phyloP scores from a whole-genome alignment of 2,888 invertebrate species.

The Protodeltote pygarga region DNA sequence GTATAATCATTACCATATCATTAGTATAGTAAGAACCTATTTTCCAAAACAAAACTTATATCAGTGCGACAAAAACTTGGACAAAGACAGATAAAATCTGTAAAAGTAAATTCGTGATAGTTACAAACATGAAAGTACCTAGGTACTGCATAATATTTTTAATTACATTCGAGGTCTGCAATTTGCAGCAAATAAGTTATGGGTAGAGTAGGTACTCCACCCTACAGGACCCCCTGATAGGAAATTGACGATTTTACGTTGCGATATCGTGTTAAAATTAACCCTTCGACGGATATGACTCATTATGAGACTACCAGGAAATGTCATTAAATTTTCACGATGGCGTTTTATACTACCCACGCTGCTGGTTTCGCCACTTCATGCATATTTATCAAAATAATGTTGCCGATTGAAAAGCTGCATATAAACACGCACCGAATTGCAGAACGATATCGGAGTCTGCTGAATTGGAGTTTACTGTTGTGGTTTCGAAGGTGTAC shows the following conservation, averaged over 20 bases:
- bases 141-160: too few species aligned
- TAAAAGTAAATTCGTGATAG: too few species aligned
- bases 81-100: not conserved
- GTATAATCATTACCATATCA: too few species aligned
- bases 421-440: constrained; percentile 84
- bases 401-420: constrained; percentile 85
- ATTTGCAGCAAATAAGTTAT: constrained; percentile 49
- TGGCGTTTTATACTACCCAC: constrained; percentile 82
- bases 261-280: constrained; percentile 80
- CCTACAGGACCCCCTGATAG: constrained; percentile 62
- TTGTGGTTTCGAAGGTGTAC: constrained; percentile 78
- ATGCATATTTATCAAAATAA: constrained; percentile 87
- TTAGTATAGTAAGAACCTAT: too few species aligned
- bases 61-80: constrained; percentile 8
- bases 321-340: constrained; percentile 86
- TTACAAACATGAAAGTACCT: too few species aligned
- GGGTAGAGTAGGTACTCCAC: constrained; percentile 43
- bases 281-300: constrained; percentile 85
- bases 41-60: too few species aligned
- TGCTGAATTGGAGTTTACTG: constrained; percentile 74
- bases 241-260: constrained; percentile 73
- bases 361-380: constrained; percentile 80
- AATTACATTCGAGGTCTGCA: constrained; percentile 8
- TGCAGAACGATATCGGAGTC: constrained; percentile 66
- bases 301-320: constrained; percentile 84